Evolutionary conservation across 2,888 invertebrate species (phyloP), one percentile per base, ranked within the genome.

Genomic region (Caradrina kadenii): DNA sequence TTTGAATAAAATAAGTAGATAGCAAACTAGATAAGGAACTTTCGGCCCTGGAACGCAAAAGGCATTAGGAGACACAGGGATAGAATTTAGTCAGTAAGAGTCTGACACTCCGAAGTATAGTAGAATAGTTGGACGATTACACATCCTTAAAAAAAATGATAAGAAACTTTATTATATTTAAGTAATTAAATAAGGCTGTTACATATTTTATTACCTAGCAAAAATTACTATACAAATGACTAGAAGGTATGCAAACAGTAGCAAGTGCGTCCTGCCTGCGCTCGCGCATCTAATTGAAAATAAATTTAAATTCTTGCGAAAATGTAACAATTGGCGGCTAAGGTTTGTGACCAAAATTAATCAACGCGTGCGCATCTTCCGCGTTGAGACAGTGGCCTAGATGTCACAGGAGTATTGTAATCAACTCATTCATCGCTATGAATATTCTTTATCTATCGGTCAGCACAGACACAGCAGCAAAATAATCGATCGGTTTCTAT

Each of bases 271-370:
- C n/a, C 68, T 26, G 31, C 49, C 55, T n/a, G 31, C 31, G 42
- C 39, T 39, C 39, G 13, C 50, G 50, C 64, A 62, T 45, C 63
- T 81, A 66, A 67, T 76, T 80, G 60, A 31, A 63, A 78, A 68
- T 10, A 31, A 60, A 65, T 81, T 73, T 10, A 39, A 60, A 65
- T 52, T 67, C 63, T 76, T 82, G 80, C 80, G 75, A 79, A 82
- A 79, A 79, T 82, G 54, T 78, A 79, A 73, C 78, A 73, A 82
- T 49, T 73, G 74, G 2, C 56, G 22, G 13, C 22, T 17, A 35
- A 0, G 13, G 61, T 54, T 61, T 78, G 78, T 78, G 78, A 78
- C 63, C 58, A 73, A 78, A 78, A 82, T 78, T 82, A 79, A 82
- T 82, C 22, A 79, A 79, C 65, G 42, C 79, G 31, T 66, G 21